Evolutionary conservation across 2,888 invertebrate genomes (phyloP).

Genomic region (Sphaeridia pumilis): DNA sequence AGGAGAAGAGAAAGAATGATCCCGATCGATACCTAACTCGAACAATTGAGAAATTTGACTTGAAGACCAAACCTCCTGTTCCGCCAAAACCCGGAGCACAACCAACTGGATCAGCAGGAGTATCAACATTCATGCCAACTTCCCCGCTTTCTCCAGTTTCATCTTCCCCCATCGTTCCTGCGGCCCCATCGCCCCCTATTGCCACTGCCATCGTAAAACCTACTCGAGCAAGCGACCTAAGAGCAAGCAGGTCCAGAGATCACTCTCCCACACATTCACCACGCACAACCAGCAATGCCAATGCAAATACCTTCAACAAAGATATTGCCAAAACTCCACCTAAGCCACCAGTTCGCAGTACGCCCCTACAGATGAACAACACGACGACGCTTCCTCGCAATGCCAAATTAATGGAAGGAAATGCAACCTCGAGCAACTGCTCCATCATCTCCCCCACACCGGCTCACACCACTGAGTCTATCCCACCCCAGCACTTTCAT

Average conservation of each 20-base stretch:
- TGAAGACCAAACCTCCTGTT: slow-evolving; percentile 22
- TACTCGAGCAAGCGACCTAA: slow-evolving; percentile 29
- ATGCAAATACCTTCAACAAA: background rate
- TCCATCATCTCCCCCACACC: background rate
- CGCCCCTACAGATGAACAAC: slow-evolving; percentile 14
- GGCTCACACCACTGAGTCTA: background rate
- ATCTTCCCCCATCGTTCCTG: background rate
- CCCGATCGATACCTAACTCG: slow-evolving; percentile 63
- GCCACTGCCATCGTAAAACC: slow-evolving; percentile 24
- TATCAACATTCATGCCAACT: slow-evolving; percentile 11
- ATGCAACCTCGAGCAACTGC: background rate
- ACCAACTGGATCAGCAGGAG: slow-evolving; percentile 9
- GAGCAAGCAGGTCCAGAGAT: slow-evolving; percentile 27
- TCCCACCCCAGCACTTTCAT: background rate
- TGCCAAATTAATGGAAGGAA: slow-evolving; percentile 13
- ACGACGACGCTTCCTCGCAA: slow-evolving; percentile 16
- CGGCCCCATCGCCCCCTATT: slow-evolving; percentile 3
- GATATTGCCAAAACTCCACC: slow-evolving; percentile 27
- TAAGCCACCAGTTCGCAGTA: slow-evolving; percentile 32
- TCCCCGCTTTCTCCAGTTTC: slow-evolving; percentile 4
- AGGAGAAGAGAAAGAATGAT: slow-evolving; percentile 52
- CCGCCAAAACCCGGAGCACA: slow-evolving; percentile 24
- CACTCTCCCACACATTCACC: slow-evolving; percentile 24
- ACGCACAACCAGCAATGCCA: background rate
- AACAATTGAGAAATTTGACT: slow-evolving; percentile 40